Evolutionary conservation across 2,113 vertebrate genomes (phyloP).

Genomic region (Catharus bicknelli): DNA sequence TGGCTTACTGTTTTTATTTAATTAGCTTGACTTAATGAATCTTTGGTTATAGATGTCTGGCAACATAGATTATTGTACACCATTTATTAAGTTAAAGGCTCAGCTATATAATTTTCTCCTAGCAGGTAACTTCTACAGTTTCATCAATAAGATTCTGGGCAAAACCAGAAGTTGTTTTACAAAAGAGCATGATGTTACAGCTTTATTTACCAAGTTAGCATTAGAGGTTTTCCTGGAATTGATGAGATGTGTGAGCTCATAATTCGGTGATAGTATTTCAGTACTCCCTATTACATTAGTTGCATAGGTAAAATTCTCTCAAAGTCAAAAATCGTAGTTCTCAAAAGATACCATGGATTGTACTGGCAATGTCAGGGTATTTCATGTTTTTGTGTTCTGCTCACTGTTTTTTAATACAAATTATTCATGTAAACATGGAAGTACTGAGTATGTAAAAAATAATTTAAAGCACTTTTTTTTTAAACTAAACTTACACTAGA

Average conservation of each 20-base stretch:
- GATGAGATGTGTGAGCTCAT: not conserved
- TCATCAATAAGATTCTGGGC: not conserved
- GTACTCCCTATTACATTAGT: not conserved
- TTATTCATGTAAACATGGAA: not conserved
- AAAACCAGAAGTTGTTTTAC: not conserved
- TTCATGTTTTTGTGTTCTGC: not conserved
- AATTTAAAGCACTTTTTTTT: not conserved
- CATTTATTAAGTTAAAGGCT: not conserved
- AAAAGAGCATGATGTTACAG: not conserved
- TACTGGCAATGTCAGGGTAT: not conserved
- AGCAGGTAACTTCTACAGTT: not conserved
- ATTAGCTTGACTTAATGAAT: conserved; percentile 71
- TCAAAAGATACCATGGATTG: not conserved
- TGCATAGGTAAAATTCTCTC: not conserved
- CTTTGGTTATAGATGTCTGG: conserved; percentile 56
- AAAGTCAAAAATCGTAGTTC: not conserved
- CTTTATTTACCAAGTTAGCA: not conserved
- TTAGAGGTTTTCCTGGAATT: not conserved
- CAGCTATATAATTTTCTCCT: not conserved
- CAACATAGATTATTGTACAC: not conserved
- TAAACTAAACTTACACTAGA: not conserved
- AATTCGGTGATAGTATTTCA: not conserved
- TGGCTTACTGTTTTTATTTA: conserved; percentile 76
- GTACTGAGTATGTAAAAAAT: not conserved
- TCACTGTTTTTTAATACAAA: not conserved